Evolutionary conservation across 2,797 vertebrate species (phyloP).

Genomic region (Cheirogaleus major): DNA sequence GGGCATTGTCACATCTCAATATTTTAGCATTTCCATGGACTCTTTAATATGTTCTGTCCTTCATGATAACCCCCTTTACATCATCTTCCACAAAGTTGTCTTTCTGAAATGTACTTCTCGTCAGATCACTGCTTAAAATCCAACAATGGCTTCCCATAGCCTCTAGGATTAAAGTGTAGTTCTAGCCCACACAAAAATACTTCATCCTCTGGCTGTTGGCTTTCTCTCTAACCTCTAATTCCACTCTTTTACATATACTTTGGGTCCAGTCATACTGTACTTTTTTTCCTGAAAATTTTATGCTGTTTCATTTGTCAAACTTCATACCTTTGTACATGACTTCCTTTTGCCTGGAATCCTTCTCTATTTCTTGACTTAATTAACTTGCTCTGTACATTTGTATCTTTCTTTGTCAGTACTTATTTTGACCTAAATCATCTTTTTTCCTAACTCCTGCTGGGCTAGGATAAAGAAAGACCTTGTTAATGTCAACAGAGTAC

Average conservation of each 20-base stretch:
- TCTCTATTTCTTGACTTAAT: conserved; percentile 2
- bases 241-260: not conserved
- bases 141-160: not conserved
- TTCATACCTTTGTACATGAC: not conserved
- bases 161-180: not conserved
- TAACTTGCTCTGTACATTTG: not conserved
- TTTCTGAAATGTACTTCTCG: not conserved
- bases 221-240: not conserved
- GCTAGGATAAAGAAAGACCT: conserved; percentile 58
- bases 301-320: not conserved
- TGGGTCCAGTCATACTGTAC: not conserved
- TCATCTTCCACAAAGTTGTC: not conserved
- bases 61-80: not conserved
- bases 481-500: conserved; percentile 63
- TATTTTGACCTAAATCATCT: conserved; percentile 34
- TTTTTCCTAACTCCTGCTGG: conserved; percentile 31
- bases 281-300: not conserved
- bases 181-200: not conserved
- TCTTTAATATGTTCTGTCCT: not conserved
- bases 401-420: conserved; percentile 30
- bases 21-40: not conserved
- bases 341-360: not conserved
- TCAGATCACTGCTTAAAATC: not conserved
- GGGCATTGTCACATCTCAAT: not conserved
- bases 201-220: not conserved